Conservation (phyloP, 2,797 vertebrate species). For the Malurus splendens region DNA sequence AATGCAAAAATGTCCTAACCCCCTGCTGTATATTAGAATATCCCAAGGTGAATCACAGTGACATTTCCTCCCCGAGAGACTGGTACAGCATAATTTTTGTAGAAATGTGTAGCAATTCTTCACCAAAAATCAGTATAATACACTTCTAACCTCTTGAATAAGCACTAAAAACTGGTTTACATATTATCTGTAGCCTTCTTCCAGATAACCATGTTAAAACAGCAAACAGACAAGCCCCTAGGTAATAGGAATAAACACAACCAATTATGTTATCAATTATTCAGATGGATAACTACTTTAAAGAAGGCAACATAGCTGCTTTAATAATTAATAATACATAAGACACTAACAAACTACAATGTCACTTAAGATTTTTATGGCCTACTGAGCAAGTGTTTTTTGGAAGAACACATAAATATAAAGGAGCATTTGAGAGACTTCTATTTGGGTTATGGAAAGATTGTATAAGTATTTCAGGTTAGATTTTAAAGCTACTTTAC, state of each 20-base stretch:
- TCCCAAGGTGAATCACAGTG: not conserved
- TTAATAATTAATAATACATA: conserved; percentile 75
- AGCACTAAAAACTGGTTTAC: not conserved
- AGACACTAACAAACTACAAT: not conserved
- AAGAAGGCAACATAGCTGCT: conserved; percentile 64
- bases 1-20: not conserved
- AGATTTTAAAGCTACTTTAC: not conserved
- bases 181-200: not conserved
- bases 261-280: conserved; percentile 78
- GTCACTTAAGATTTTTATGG: not conserved
- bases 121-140: not conserved
- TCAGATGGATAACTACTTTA: conserved; percentile 77
- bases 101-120: not conserved
- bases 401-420: not conserved
- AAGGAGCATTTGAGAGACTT: not conserved
- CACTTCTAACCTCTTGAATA: not conserved
- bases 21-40: not conserved
- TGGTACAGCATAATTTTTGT: not conserved
- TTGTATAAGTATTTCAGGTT: not conserved
- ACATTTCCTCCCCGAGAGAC: not conserved
- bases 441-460: not conserved
- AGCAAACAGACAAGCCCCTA: conserved; percentile 23
- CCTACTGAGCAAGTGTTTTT: not conserved
- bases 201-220: not conserved
- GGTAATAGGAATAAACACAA: conserved; percentile 52